Evolutionary conservation across 2,113 vertebrate genomes (phyloP).

Genomic region (Otus sunia): DNA sequence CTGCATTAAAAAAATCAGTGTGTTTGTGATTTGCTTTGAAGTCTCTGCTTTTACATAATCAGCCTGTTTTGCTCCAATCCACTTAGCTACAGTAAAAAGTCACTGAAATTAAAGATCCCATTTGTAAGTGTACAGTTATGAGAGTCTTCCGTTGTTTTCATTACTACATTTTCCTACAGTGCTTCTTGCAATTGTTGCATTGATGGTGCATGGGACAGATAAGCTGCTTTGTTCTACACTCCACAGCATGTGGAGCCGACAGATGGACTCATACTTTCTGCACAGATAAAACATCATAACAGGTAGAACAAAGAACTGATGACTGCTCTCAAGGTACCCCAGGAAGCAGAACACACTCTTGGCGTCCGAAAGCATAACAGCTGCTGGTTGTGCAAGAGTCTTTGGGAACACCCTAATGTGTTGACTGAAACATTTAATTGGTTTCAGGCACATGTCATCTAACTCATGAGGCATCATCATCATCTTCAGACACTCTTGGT

Average conservation of each 20-base stretch:
- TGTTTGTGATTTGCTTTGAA: neutral
- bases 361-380: neutral
- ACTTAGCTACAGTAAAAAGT: neutral
- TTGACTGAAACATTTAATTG: neutral
- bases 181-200: neutral
- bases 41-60: neutral
- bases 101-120: neutral
- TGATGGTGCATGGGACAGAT: neutral
- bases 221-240: neutral
- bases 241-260: neutral
- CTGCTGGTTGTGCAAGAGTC: neutral
- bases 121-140: neutral
- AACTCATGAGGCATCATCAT: neutral
- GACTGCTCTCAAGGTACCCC: neutral
- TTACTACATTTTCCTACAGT: neutral
- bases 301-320: neutral
- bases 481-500: neutral
- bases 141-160: neutral
- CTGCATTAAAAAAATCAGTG: neutral
- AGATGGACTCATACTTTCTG: neutral
- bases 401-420: neutral
- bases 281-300: neutral
- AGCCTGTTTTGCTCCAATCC: neutral
- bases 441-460: neutral
- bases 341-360: neutral